Evolutionary conservation across 1,140 invertebrate genomes (phyloP).

Genomic region (Conus ventricosus): DNA sequence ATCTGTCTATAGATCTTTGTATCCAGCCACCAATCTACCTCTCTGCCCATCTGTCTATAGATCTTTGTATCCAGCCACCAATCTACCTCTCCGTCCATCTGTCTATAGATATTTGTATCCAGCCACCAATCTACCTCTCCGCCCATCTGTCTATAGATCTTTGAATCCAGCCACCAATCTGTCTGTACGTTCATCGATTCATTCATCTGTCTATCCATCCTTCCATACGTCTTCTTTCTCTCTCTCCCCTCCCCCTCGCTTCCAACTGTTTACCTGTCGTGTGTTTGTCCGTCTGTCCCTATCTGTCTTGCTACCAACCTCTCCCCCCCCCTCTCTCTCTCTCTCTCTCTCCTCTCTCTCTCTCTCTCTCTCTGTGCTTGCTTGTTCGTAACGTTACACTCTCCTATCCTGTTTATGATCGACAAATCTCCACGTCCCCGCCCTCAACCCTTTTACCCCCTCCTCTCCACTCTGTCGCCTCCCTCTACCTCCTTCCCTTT

Average conservation of each 20-base stretch:
- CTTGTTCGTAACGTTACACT: no score
- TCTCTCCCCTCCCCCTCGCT: not conserved
- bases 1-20: no score
- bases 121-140: no score
- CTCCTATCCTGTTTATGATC: no score
- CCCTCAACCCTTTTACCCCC: no score
- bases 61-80: not conserved
- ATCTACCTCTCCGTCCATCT: not conserved
- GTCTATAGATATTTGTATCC: not conserved
- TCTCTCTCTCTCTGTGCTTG: not conserved
- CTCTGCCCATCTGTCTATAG: not conserved
- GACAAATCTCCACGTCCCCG: no score
- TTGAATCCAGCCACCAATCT: not conserved
- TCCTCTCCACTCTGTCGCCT: no score
- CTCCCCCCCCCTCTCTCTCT: not conserved
- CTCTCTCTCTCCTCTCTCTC: slow-evolving; percentile 8
- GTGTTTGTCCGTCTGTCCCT: not conserved
- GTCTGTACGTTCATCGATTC: not conserved
- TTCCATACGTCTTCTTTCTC: not conserved
- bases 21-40: not conserved
- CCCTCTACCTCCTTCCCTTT: no score
- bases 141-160: no score
- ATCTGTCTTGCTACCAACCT: not conserved
- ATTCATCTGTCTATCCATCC: not conserved
- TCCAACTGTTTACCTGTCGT: not conserved